A percentile compares a stretch with the other conserved stretches of the same genome.
These are phyloP conservation scores for Lepidurus arcticus DNA, from an alignment of 1,140 invertebrate species.

Conservation along the genomic window DNA sequence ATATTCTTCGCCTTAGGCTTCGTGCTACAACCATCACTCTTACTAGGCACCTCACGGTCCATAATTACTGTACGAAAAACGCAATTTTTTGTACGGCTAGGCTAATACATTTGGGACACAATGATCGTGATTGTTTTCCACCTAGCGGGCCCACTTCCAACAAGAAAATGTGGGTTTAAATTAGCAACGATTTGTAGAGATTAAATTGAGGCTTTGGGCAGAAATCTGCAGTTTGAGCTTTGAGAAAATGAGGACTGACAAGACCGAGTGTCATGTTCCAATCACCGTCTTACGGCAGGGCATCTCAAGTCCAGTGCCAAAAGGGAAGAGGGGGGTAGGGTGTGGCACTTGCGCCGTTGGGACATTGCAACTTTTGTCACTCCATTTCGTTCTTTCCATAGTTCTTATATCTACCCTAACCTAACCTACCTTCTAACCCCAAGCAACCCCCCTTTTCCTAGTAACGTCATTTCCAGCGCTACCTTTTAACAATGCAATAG, in stretches of 20 bases:
- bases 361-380: neutral
- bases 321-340: neutral
- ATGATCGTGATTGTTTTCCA: neutral
- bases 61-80: neutral
- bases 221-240: neutral
- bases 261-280: neutral
- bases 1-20: neutral
- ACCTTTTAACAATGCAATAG: neutral
- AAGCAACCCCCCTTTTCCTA: neutral
- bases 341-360: neutral
- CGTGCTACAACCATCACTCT: neutral
- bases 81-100: neutral
- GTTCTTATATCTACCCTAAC: neutral
- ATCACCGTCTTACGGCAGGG: neutral
- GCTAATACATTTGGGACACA: neutral
- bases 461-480: neutral
- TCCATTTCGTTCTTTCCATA: neutral
- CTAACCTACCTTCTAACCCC: neutral
- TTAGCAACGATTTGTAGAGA: no score
- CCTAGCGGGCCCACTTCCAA: neutral
- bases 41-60: neutral
- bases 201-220: neutral
- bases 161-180: no score
- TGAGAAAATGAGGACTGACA: neutral
- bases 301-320: neutral